phyloP scores from a whole-genome alignment of 1,140 invertebrate species.

The Panagrolaimus sp. region DNA sequence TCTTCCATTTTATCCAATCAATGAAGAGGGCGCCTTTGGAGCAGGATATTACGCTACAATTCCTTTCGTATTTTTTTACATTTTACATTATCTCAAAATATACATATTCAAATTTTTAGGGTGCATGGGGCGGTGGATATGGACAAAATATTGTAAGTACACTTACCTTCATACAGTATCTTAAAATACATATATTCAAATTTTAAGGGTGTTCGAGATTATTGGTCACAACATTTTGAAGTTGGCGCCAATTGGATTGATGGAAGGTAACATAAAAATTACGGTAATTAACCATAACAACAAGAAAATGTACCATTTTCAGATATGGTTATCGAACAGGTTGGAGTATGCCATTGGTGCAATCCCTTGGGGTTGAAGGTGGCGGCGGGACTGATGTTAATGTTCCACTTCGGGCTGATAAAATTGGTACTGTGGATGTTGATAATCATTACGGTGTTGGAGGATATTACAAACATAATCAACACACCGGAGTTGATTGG shows the following conservation, averaged over 20 bases:
- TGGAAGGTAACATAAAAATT: conserved; percentile 35
- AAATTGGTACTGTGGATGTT: conserved; percentile 27
- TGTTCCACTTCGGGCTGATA: conserved; percentile 25
- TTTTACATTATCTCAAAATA: conserved; percentile 41
- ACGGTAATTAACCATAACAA: not conserved
- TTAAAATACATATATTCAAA: conserved; percentile 26
- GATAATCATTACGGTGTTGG: conserved; percentile 33
- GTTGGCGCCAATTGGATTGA: conserved; percentile 46
- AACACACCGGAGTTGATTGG: conserved; percentile 39
- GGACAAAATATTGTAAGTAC: conserved; percentile 31
- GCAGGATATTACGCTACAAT: conserved; percentile 29
- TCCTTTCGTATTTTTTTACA: no score
- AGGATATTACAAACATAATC: conserved; percentile 38
- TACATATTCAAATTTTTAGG: conserved; percentile 30
- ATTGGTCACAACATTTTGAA: conserved; percentile 39
- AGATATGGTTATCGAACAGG: conserved; percentile 23
- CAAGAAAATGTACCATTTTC: no score
- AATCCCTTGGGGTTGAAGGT: conserved; percentile 33
- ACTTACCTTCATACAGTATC: conserved; percentile 38
- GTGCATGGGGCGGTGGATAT: conserved; percentile 42
- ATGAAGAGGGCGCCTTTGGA: conserved; percentile 44
- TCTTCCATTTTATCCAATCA: conserved; percentile 45
- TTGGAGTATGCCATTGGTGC: conserved; percentile 27
- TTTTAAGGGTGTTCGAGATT: conserved; percentile 29
- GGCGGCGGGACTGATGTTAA: conserved; percentile 36